These are phyloP conservation scores for Apodemus sylvaticus DNA, from an alignment of 2,113 vertebrate genomes.

Conservation along the genomic window DNA sequence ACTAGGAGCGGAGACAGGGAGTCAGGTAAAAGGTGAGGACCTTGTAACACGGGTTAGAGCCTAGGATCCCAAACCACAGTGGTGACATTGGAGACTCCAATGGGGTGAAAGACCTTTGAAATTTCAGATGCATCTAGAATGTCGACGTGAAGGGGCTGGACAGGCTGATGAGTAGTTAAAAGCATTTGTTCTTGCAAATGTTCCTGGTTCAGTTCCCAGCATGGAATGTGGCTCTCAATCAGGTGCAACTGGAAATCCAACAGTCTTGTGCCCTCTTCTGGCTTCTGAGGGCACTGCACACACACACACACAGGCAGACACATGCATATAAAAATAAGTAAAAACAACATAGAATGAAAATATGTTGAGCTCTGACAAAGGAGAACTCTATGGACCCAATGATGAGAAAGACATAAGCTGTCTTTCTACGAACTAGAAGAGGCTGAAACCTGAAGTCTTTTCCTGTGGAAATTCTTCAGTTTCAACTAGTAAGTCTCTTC, in stretches of 20 bases:
- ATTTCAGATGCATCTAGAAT: background rate
- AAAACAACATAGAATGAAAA: background rate
- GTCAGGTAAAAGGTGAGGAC: background rate
- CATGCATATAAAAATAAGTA: background rate
- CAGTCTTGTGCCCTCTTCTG: background rate
- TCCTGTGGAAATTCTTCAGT: background rate
- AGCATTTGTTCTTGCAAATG: background rate
- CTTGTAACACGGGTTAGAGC: background rate
- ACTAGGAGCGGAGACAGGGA: no score
- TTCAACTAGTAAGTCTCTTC: background rate
- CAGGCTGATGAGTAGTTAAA: background rate
- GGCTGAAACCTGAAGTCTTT: background rate
- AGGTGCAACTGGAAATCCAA: background rate
- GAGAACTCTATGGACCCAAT: background rate
- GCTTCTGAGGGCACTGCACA: background rate
- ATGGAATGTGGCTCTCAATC: no score
- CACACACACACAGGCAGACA: background rate
- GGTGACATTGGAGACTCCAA: no score
- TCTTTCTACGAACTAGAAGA: background rate
- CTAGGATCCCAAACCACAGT: rapidly evolving
- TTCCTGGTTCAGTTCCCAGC: background rate
- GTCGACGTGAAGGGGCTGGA: background rate
- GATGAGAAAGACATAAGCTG: background rate
- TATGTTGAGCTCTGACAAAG: background rate
- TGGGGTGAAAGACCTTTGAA: background rate